A percentile compares a stretch with the other conserved stretches of the same genome.
Conservation (phyloP, 2,888 invertebrate genomes). For the Chydorus sphaericus region DNA sequence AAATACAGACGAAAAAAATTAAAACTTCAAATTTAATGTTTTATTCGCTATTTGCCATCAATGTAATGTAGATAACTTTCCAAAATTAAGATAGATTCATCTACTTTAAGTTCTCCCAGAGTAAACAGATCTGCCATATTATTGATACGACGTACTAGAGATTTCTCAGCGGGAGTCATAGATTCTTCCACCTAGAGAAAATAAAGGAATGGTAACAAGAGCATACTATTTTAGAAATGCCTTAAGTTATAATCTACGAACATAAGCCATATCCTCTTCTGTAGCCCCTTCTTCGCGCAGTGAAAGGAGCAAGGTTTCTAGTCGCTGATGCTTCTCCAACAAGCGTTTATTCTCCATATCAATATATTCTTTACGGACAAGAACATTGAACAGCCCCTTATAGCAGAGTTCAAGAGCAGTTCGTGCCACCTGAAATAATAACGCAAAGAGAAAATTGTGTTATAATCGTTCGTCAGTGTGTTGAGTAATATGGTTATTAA, state of each 20-base stretch:
- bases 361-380: conserved; percentile 48
- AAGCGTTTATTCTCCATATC: conserved; percentile 55
- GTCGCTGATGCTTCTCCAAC: conserved; percentile 70
- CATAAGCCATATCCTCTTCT: conserved; percentile 63
- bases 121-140: conserved; percentile 58
- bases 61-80: conserved; percentile 50
- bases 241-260: conserved; percentile 27
- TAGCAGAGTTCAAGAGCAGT: conserved; percentile 54
- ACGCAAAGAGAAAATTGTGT: too few relatives aligned
- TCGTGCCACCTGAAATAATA: conserved; percentile 46
- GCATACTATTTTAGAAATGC: conserved; percentile 6
- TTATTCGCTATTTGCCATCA: too few relatives aligned
- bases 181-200: conserved; percentile 59
- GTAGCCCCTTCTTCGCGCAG: conserved; percentile 63
- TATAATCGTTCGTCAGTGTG: too few relatives aligned
- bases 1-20: too few relatives aligned
- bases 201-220: conserved; percentile 15
- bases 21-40: too few relatives aligned
- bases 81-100: conserved; percentile 66
- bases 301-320: conserved; percentile 64
- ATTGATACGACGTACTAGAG: conserved; percentile 57
- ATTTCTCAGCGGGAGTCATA: conserved; percentile 68
- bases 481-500: not conserved
- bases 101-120: conserved; percentile 60
- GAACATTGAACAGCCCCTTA: conserved; percentile 52